Base-by-base conservation (phyloP, 2,888 invertebrate genomes). In the Leucophenga maculata region DNA sequence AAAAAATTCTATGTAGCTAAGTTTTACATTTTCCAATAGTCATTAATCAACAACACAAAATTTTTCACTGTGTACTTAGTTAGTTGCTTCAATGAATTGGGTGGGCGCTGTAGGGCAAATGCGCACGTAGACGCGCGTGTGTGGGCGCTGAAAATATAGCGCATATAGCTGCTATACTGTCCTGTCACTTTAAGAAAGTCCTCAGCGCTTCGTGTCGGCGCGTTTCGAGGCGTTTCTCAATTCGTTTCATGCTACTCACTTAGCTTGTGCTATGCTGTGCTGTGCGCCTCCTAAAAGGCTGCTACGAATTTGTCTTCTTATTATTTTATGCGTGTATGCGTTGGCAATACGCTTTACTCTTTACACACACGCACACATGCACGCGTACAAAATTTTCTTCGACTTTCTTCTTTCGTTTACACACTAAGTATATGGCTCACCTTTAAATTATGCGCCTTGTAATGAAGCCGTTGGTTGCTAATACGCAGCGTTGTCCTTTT, bases 101-200 rank as follows among this genome's bases (percentile, higher is more conserved):
- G 39, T 3, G 39, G 1, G 11, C 8, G 8, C 8, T 6, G 39
- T 11, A 39, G 39, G 11, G 11, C 1, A 8, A 39, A 9, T 11
- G 39, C 39, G 39, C 39, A 9, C 39, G 8, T 39, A 39, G 39
- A 9, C 39, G 39, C 39, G 39, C 39, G 39, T 39, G 39, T 39
- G 39, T 39, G 39, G 39, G 39, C 39, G 39, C 39, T 39, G 39
- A 11, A 39, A 11, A 39, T 39, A 39, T 39, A 39, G n/a, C 55
- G 55, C 31, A 26, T 18, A 32, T 32, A 52, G 14, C 46, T 26
- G n/a, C 11, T 80, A 78, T 73, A 72, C 64, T 69, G 82, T 82
- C 78, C 80, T 80, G 80, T 84, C 80, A 81, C 83, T 82, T 77
- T 79, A 83, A 82, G 80, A 69, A 68, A 52, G 26, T 13, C 26